Conservation (phyloP, 2,888 invertebrate genomes). For the Agriopis marginaria region DNA sequence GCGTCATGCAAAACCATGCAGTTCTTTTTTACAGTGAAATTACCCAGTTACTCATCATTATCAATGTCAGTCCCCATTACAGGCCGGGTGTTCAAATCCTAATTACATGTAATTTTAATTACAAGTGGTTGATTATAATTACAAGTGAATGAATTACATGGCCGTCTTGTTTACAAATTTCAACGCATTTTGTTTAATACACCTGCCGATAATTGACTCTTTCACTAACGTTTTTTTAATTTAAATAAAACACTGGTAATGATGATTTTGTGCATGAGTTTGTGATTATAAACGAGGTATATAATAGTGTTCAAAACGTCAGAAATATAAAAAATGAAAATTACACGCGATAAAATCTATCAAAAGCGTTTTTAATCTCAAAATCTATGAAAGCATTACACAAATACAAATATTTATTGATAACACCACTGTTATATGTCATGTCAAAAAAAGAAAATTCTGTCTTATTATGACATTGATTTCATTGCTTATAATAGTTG, state of each 20-base stretch:
- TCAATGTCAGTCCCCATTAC: constrained; percentile 31
- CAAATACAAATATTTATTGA: too few relatives aligned
- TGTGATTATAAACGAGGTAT: too few relatives aligned
- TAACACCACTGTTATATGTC: too few relatives aligned
- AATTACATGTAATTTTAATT: constrained; percentile 40
- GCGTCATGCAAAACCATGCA: not conserved
- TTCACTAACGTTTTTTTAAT: constrained; percentile 13
- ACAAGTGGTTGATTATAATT: constrained; percentile 17
- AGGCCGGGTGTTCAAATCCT: constrained; percentile 49
- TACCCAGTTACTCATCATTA: constrained; percentile 22
- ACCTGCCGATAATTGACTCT: constrained; percentile 24
- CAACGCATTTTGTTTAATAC: constrained; percentile 15
- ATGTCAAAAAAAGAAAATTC: too few relatives aligned
- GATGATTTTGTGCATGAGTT: too few relatives aligned
- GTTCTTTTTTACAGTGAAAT: constrained; percentile 16
- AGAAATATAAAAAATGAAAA: too few relatives aligned
- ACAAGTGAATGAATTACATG: not conserved
- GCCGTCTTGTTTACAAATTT: constrained; percentile 21
- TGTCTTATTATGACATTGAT: too few relatives aligned
- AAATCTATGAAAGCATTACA: too few relatives aligned
- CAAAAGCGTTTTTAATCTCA: too few relatives aligned
- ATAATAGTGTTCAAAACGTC: too few relatives aligned
- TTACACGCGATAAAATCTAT: too few relatives aligned
- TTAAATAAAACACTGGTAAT: not conserved
- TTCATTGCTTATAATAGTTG: too few relatives aligned